phyloP scores from a whole-genome alignment of 2,888 invertebrate genomes.

The Ernsta delagoae region DNA sequence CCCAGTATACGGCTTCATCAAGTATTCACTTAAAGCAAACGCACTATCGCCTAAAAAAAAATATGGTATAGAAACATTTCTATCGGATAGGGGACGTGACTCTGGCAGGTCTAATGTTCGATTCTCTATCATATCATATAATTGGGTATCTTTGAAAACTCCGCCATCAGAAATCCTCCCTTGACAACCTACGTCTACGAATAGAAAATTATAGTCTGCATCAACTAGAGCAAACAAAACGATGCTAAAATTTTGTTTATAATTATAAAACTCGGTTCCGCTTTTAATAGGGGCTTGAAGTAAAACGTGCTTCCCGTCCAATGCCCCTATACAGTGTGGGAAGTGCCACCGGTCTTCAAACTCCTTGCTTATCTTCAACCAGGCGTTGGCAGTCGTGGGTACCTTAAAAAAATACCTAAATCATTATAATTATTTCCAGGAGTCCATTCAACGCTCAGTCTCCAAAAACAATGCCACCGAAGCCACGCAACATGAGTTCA shows the following conservation, averaged over 20 bases:
- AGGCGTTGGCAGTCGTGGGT: conserved; percentile 7
- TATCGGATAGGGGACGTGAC: conserved; percentile 37
- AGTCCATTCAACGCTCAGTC: conserved; percentile 1
- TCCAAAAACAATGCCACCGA: conserved; percentile 1
- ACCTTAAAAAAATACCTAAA: conserved; percentile 31
- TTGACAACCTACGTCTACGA: conserved; percentile 4
- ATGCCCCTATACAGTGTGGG: conserved; percentile 41
- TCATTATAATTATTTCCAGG: conserved; percentile 1
- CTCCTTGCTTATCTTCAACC: conserved; percentile 34
- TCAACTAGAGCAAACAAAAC: conserved; percentile 42
- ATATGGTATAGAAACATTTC: conserved; percentile 40
- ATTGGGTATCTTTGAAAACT: conserved; percentile 39
- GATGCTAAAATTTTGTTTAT: conserved; percentile 45
- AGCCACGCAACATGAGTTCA: conserved; percentile 1
- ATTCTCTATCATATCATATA: conserved; percentile 36
- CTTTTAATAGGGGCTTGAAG: conserved; percentile 40
- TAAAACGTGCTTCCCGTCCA: conserved; percentile 42
- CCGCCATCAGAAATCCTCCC: conserved; percentile 31
- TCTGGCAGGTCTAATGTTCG: conserved; percentile 32
- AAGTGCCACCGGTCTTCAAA: conserved; percentile 39
- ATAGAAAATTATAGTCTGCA: conserved; percentile 41
- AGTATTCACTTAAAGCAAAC: conserved; percentile 40
- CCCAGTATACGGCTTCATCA: conserved; percentile 43
- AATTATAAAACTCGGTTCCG: conserved; percentile 47
- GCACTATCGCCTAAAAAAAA: conserved; percentile 41